phyloP scores from a whole-genome alignment of 2,113 vertebrate genomes.

The Chaetops frenatus region DNA sequence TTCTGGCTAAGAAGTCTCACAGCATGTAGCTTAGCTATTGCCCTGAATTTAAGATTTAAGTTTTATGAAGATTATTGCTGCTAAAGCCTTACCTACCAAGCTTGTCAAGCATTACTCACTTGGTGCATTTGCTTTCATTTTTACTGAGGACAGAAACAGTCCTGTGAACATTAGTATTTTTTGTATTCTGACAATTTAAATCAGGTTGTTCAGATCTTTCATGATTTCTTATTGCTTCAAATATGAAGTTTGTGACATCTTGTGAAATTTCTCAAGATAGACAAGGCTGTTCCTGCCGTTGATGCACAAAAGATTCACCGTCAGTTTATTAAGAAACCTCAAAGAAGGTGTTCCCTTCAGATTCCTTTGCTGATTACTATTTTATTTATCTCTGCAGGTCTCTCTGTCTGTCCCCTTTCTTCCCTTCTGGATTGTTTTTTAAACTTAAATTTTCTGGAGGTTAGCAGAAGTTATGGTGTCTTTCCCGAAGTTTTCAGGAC shows the following conservation, averaged over 20 bases:
- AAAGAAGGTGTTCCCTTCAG: not conserved
- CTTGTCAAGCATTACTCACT: not conserved
- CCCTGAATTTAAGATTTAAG: not conserved
- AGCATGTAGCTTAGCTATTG: not conserved
- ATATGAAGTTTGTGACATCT: not conserved
- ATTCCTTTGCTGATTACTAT: slow-evolving; percentile 39
- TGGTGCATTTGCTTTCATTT: not conserved
- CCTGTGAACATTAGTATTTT: not conserved
- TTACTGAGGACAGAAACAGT: not conserved
- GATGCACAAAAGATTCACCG: not conserved
- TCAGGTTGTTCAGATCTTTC: not conserved
- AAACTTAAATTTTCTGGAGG: slow-evolving; percentile 38
- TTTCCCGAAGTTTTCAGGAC: not conserved
- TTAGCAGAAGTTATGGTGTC: not conserved
- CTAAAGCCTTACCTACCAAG: not conserved
- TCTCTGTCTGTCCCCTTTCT: slow-evolving; percentile 46
- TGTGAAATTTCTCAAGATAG: not conserved
- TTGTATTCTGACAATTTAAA: not conserved
- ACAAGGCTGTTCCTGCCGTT: not conserved
- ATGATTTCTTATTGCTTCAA: not conserved
- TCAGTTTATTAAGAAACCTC: not conserved
- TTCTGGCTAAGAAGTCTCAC: not conserved
- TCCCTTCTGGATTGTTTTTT: slow-evolving; percentile 43
- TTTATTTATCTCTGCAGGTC: slow-evolving; percentile 60
- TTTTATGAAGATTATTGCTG: not conserved